phyloP scores from a whole-genome alignment of 2,797 vertebrate genomes.

The Podargus strigoides region DNA sequence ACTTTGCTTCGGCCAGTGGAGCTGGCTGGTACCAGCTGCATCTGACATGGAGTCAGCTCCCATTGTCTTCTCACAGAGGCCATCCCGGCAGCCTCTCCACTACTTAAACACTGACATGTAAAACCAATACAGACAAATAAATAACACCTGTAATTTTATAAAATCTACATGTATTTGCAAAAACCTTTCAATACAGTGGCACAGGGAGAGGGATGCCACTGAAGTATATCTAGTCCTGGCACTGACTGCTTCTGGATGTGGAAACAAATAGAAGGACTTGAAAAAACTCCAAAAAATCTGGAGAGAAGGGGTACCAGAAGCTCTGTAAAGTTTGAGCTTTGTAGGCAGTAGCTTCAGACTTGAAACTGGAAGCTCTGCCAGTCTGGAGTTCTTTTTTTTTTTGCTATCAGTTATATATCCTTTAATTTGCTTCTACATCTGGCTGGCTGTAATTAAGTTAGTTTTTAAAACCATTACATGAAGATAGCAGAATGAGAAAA shows the following conservation, averaged over 20 bases:
- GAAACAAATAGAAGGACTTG: neutral
- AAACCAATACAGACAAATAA: neutral
- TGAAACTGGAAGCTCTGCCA: neutral
- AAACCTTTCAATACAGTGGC: neutral
- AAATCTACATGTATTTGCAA: neutral
- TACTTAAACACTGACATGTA: neutral
- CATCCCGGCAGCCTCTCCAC: neutral
- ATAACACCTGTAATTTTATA: neutral
- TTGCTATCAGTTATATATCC: neutral
- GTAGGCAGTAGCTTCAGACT: neutral
- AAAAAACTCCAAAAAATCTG: neutral
- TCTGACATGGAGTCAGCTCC: neutral
- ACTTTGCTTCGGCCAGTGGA: neutral
- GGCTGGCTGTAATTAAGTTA: neutral
- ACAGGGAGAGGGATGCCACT: neutral
- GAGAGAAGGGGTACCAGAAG: neutral
- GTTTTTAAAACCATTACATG: neutral
- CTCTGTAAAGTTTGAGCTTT: neutral
- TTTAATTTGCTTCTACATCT: neutral
- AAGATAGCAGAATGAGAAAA: neutral
- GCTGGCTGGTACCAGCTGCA: neutral
- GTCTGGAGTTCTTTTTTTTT: neutral
- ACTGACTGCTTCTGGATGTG: neutral
- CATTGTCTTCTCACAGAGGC: neutral
- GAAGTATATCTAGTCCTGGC: neutral